Evolutionary conservation across 2,888 invertebrate species (phyloP), one percentile per base, ranked within the genome.

Genomic region (Ophioninae sp.): DNA sequence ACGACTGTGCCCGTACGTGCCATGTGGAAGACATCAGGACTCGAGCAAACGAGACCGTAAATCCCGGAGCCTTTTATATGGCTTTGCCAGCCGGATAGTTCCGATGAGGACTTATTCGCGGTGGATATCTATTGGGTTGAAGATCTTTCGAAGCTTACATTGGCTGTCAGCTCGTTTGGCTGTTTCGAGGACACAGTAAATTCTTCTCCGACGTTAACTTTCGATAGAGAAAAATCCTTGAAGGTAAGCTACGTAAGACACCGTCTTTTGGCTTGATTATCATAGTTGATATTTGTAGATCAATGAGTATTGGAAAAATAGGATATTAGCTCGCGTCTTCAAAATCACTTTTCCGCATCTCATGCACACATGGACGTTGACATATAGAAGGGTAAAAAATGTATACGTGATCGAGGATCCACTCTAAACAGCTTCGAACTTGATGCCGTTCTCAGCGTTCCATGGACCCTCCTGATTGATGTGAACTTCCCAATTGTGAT

Each of bases 1-100:
- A 74, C 64, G 81, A 17, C 50, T 50, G 6, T 41, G 50, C 17
- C 13, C 75, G 67, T 57, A 61, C 68, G 56, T 39, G 70, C 57
- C 70, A 78, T 61, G 81, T 83, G 74, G 59, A 81, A 72, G 61
- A 72, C 78, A 82, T 79, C 80, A 65, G 61, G 73, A 65, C 50
- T 64, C 74, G 74, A 74, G 72, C 70, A 81, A 81, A 84, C 74
- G 83, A 81, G 70, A 84, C 78, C 72, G 83, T 84, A 81, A 81
- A 84, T 84, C 78, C 81, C 81, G 23, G 39, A 65, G 73, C 37
- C 74, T 69, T 73, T 81, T 81, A 74, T 84, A 70, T 62, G 62
- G 61, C 73, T 69, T 61, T 37, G 50, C 74, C 70, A 30, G 79
- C 73, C 76, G 37, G 56, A 62, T 44, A 56, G 30, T 56, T 39